Base-by-base conservation (phyloP, 1,140 invertebrate species). In the Diorhabda elongata region DNA sequence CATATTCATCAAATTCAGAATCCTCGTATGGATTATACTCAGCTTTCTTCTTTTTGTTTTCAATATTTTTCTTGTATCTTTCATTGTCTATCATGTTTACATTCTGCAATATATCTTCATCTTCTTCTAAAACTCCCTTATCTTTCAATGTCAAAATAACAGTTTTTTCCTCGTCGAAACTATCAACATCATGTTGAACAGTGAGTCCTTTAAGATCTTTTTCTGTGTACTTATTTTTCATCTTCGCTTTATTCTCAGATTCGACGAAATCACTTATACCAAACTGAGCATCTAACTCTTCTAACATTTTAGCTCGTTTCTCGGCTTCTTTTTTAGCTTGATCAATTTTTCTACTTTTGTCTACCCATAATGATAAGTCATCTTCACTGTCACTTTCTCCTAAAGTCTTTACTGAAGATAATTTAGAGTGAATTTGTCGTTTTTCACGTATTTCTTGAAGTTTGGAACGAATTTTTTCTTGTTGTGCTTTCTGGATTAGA, bases 81-180 rank as follows among this genome's bases (percentile, higher is more conserved):
- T 99, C 97, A 77, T 97, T 89, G 79, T 99, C 97, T 1, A 95
- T 78, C 79, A 99, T 90, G 81, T 99, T 99, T 2, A 98, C 94
- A 85, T 99, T 99, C 42, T 98, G 89, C 42, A 99, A 84, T 9
- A 95, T 90, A 84, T 99, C 98, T 3, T 87, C 87, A 64, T 92
- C 90, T 62, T 96, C 92, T 71, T 96, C 92, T 44, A 99, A 84
- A 42, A 99, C 90, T 76, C 88, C 91, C 81, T 92, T 90, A 84
- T 99, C 98, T 82, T 98, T 93, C 26, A 99, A 83, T 1, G 98
- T 99, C 69, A 99, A 84, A 71, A 99, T 91, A 3, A 97, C 87
- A 66, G 89, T 88, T 76, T 87, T 86, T 42, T 95, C 97, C 81
- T 98, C 96, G 7, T 84, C 84, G 82, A 99, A 92, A 72, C 83